These are phyloP conservation scores for Oophaga pumilio DNA, from an alignment of 2,113 vertebrate genomes.

Conservation along the genomic window DNA sequence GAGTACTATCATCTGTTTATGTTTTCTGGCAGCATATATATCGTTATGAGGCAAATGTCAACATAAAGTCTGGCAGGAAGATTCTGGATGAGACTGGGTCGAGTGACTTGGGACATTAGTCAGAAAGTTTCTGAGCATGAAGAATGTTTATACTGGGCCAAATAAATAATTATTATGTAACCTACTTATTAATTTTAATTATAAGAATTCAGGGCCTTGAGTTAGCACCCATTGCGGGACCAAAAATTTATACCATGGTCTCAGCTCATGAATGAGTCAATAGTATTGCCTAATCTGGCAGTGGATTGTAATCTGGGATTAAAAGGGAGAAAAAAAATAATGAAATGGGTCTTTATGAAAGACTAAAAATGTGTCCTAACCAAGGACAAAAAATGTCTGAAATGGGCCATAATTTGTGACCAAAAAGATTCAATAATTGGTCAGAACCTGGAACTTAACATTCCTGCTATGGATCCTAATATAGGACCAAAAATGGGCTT, in stretches of 20 bases:
- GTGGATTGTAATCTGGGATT: neutral
- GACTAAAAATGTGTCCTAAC: neutral
- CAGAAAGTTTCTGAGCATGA: neutral
- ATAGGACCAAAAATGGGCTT: neutral
- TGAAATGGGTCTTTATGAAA: too few species aligned
- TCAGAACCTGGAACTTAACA: neutral
- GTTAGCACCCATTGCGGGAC: neutral
- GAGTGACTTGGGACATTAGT: too few species aligned
- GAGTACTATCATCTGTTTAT: conserved; percentile 28
- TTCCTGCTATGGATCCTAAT: neutral
- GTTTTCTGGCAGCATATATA: neutral
- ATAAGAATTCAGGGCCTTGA: neutral
- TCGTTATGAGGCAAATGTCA: neutral
- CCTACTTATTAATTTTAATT: neutral
- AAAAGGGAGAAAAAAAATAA: too few species aligned
- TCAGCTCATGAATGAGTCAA: neutral
- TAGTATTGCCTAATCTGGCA: neutral
- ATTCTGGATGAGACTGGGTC: neutral
- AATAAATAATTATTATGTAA: too few species aligned
- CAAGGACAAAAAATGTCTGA: neutral
- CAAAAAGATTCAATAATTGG: neutral
- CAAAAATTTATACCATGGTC: neutral
- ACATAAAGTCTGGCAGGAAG: neutral
- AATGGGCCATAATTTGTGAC: neutral
- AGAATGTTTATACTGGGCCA: neutral